These are phyloP conservation scores for Corvus cornix DNA, from an alignment of 2,113 vertebrate genomes.

Conservation along the genomic window DNA sequence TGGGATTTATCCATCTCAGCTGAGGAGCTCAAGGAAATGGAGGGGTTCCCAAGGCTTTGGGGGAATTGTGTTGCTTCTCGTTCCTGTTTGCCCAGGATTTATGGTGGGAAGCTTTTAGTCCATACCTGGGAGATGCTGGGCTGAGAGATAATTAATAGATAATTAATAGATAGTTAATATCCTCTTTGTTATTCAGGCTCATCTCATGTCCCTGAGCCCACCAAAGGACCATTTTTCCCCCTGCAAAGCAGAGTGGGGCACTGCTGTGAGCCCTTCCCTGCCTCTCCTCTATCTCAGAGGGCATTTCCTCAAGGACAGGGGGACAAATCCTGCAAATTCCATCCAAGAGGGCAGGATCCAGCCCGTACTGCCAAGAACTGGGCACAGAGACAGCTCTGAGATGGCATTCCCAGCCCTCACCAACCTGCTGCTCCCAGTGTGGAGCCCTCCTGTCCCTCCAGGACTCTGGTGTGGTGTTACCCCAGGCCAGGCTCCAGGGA, in stretches of 20 bases:
- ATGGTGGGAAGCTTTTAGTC: not conserved
- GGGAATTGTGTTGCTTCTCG: not conserved
- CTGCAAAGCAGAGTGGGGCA: not conserved
- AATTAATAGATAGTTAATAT: not conserved
- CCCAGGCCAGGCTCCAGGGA: fast-evolving
- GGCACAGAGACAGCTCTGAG: not conserved
- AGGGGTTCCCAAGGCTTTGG: not conserved
- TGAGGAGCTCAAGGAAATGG: not conserved
- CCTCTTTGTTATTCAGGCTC: not conserved
- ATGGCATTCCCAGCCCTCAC: not conserved
- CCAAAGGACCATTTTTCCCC: not conserved
- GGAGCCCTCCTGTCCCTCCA: not conserved
- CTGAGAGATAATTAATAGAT: not conserved
- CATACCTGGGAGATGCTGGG: not conserved
- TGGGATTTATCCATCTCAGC: not conserved
- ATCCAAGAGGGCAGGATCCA: not conserved
- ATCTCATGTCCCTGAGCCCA: not conserved
- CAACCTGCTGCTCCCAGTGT: not conserved
- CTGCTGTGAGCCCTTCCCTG: not conserved
- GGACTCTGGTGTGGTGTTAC: fast-evolving
- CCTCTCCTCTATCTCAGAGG: not conserved
- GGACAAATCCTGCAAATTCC: not conserved
- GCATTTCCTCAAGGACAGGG: not conserved
- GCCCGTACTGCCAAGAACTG: not conserved
- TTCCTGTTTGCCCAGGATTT: not conserved